Conservation (phyloP, 2,888 invertebrate species). For the Druceiella hillmani region DNA sequence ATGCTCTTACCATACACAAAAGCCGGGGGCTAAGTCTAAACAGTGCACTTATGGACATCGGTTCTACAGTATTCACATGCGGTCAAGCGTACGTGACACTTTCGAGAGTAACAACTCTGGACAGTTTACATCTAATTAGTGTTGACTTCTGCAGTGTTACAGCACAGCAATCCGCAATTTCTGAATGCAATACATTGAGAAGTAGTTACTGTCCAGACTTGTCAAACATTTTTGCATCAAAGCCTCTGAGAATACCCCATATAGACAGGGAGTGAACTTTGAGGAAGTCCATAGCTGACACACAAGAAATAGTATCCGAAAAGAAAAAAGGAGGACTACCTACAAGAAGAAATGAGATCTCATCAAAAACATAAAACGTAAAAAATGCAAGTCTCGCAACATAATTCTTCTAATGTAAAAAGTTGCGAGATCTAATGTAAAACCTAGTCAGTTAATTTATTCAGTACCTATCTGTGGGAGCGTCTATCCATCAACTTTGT, state of each 20-base stretch:
- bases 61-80: constrained; percentile 16
- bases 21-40: constrained; percentile 20
- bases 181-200: constrained; percentile 10
- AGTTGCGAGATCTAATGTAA: too few species aligned
- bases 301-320: constrained; percentile 11
- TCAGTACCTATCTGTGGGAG: too few species aligned
- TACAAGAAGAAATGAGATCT: too few species aligned
- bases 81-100: constrained; percentile 20
- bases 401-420: too few species aligned
- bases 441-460: too few species aligned
- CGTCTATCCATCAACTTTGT: too few species aligned
- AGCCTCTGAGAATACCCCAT: constrained; percentile 14
- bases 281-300: constrained; percentile 11
- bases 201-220: too few species aligned
- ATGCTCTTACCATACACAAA: constrained; percentile 21
- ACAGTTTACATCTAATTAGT: constrained; percentile 11
- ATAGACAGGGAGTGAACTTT: constrained; percentile 15
- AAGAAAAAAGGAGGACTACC: constrained; percentile 16
- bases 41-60: constrained; percentile 19
- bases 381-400: too few species aligned
- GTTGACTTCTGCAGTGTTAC: constrained; percentile 9
- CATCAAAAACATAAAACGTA: too few species aligned
- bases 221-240: constrained; percentile 12
- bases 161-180: constrained; percentile 8
- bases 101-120: constrained; percentile 13